phyloP scores from a whole-genome alignment of 2,888 invertebrate species.

The Lordiphosa fenestrarum region DNA sequence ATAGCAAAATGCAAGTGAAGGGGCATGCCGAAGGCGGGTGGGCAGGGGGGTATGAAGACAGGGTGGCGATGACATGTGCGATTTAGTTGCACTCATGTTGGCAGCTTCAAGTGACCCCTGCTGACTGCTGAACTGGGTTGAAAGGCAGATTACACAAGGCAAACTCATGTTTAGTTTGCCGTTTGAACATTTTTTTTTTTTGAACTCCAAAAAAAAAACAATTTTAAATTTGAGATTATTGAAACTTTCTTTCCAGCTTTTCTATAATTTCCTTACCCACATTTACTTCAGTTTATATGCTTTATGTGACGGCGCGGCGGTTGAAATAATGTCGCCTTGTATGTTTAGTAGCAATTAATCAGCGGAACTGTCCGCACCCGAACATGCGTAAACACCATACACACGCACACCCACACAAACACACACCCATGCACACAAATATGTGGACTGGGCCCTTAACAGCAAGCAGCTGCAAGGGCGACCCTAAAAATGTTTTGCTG shows the following conservation, averaged over 20 bases:
- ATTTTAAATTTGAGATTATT: too few species aligned
- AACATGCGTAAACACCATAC: constrained; percentile 66
- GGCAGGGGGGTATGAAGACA: not conserved
- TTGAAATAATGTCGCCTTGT: constrained; percentile 60
- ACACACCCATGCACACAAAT: constrained; percentile 6
- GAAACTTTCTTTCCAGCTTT: too few species aligned
- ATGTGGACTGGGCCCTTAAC: constrained; percentile 10
- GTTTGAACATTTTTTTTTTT: too few species aligned
- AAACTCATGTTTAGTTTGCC: constrained; percentile 1
- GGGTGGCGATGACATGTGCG: constrained; percentile 60
- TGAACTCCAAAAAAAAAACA: too few species aligned
- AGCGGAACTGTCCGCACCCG: constrained; percentile 74
- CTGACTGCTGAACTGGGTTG: constrained; percentile 1
- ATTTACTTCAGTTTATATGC: not conserved
- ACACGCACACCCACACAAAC: constrained; percentile 5
- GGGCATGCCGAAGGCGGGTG: constrained; percentile 16
- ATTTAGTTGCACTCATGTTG: constrained; percentile 55
- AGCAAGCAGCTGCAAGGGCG: constrained; percentile 20
- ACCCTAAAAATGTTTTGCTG: constrained; percentile 71
- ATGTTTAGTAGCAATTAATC: constrained; percentile 69
- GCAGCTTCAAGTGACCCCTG: constrained; percentile 38
- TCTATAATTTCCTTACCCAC: too few species aligned
- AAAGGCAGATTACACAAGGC: not conserved
- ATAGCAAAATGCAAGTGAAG: constrained; percentile 59
- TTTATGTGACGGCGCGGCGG: constrained; percentile 37